A percentile compares a stretch with the other conserved stretches of the same genome.
Evolutionary conservation across 2,113 vertebrate species (phyloP).

Genomic region (Marmota monax): DNA sequence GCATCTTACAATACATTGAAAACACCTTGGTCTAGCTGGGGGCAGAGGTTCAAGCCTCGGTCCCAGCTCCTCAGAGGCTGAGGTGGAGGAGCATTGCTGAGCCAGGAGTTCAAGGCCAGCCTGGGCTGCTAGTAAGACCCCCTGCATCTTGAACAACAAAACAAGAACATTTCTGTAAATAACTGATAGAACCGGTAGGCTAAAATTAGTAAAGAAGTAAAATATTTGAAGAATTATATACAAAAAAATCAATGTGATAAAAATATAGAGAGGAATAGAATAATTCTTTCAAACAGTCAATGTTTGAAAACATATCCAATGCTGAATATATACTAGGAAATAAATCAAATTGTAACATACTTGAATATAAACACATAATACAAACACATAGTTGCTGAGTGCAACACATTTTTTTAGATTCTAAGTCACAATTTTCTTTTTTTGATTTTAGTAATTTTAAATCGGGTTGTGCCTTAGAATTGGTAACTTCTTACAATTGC

Average conservation of each 20-base stretch:
- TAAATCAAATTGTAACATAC: background rate
- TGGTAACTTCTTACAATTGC: background rate
- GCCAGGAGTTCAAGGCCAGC: background rate
- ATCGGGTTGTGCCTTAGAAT: background rate
- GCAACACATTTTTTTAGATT: background rate
- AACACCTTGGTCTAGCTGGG: background rate
- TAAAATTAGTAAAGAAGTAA: background rate
- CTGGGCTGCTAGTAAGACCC: background rate
- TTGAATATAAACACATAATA: background rate
- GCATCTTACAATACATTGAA: background rate
- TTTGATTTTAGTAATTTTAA: background rate
- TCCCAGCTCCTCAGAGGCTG: background rate
- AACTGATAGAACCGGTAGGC: background rate
- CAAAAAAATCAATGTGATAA: background rate
- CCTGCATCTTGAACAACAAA: background rate
- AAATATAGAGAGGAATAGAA: background rate
- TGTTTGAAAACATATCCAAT: background rate
- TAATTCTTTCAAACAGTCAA: background rate
- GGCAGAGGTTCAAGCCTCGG: fast-evolving
- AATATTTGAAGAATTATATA: background rate
- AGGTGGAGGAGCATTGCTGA: background rate
- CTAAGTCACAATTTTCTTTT: background rate
- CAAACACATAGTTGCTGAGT: background rate
- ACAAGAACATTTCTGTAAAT: background rate
- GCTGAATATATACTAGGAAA: background rate